Evolutionary conservation across 1,140 invertebrate genomes (phyloP).

Genomic region (Latrodectus geometricus): DNA sequence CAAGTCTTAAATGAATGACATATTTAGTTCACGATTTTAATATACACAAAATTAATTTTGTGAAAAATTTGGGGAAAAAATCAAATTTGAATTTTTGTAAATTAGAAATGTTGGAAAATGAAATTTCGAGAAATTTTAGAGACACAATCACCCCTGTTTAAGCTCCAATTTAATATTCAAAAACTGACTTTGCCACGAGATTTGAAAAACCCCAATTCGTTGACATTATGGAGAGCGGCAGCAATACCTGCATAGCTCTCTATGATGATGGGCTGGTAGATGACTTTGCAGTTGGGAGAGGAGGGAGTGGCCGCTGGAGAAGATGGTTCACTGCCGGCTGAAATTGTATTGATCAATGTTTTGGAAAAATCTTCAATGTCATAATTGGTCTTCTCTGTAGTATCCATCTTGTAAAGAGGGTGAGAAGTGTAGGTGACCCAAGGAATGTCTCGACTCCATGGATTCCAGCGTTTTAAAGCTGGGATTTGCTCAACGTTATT

Average conservation of each 20-base stretch:
- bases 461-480: constrained; percentile 85
- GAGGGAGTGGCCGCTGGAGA: constrained; percentile 70
- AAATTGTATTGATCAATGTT: constrained; percentile 65
- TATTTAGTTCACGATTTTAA: neutral
- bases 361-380: constrained; percentile 64
- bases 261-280: constrained; percentile 80
- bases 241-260: constrained; percentile 83
- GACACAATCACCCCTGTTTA: constrained; percentile 18
- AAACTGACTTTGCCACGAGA: constrained; percentile 87
- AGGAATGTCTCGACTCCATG: constrained; percentile 82
- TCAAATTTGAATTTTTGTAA: neutral
- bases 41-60: neutral
- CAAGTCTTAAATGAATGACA: too few species aligned
- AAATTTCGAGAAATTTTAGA: constrained; percentile 24
- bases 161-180: constrained; percentile 70
- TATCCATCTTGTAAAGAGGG: constrained; percentile 83
- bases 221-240: constrained; percentile 85
- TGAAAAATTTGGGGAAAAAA: neutral
- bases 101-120: neutral
- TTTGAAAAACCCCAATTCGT: constrained; percentile 85
- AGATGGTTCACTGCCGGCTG: constrained; percentile 72
- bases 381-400: constrained; percentile 68
- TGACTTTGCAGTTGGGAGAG: constrained; percentile 68
- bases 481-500: constrained; percentile 77
- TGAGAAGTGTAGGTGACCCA: constrained; percentile 84